phyloP scores from a whole-genome alignment of 2,113 vertebrate species.

The Porphyrio hochstetteri region DNA sequence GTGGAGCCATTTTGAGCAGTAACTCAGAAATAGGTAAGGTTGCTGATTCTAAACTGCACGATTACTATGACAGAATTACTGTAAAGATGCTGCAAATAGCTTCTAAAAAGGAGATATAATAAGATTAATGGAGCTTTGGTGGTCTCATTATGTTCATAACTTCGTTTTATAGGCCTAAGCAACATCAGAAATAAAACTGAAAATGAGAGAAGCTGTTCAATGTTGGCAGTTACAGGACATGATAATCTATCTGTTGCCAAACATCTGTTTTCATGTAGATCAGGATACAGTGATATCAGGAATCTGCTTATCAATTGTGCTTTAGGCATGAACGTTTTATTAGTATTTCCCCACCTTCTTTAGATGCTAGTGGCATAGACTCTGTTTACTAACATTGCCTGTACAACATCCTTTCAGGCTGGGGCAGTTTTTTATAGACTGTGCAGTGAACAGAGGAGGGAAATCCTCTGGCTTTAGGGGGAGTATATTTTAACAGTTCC shows the following conservation, averaged over 20 bases:
- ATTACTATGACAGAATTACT: not conserved
- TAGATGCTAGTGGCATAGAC: not conserved
- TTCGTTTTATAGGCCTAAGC: slow-evolving; percentile 52
- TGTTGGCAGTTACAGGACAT: slow-evolving; percentile 44
- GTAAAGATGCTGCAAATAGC: slow-evolving; percentile 14
- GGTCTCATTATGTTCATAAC: slow-evolving; percentile 43
- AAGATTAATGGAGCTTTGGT: slow-evolving; percentile 21
- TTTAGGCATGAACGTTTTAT: not conserved
- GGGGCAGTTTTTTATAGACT: not conserved
- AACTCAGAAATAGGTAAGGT: not conserved
- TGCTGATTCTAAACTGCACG: not conserved
- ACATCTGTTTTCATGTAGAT: slow-evolving; percentile 38
- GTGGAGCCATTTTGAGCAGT: not conserved
- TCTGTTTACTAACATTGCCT: not conserved
- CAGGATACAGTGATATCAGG: not conserved
- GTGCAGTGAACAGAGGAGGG: not conserved
- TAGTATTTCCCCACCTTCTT: not conserved
- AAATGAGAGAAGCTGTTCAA: slow-evolving; percentile 50
- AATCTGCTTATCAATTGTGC: not conserved
- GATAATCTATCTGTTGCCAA: slow-evolving; percentile 41
- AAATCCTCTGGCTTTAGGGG: not conserved
- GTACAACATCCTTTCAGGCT: not conserved
- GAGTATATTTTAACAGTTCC: not conserved
- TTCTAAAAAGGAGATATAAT: not conserved
- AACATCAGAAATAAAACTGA: slow-evolving; percentile 46